Evolutionary conservation across 1,140 invertebrate species (phyloP), one percentile per base, ranked within the genome.

Genomic region (Drosophila tani): DNA sequence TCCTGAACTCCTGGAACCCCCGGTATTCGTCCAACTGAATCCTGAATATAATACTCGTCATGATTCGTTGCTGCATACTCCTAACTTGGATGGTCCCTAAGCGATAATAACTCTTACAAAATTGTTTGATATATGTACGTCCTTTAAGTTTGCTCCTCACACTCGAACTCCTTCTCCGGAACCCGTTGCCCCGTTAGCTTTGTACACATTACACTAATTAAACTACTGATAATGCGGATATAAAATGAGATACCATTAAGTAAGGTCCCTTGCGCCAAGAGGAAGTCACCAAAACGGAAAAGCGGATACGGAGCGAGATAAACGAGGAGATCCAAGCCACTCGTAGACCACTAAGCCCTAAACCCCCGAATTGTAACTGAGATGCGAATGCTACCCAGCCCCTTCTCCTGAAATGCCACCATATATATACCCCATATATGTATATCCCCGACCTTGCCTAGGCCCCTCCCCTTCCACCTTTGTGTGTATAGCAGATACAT

Each of bases 131-230:
- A 81, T 29, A 82, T 67, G 49, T 79, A 50, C 41, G 41, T 60
- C 56, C 56, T 53, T 55, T 63, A 56, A 74, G 47, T 50, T 64
- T 59, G 17, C 27, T 59, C 40, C 46, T 45, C 45, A 14, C 6
- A 7, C 38, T n/a, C 27, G 19, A 12, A 45, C 14, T 45, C 49
- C 49, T 57, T 53, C 73, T 59, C 50, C 63, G 57, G 43, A 82
- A n/a, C 35, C 53, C 35, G 8, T 56, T 40, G 5, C 8, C 70
- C 73, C 84, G 62, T 87, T 87, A 87, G 83, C 83, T 87, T 87
- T 87, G 71, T 87, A 87, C 73, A 82, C 63, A 76, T 56, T 66
- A 86, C 78, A 73, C 66, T 84, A 84, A 84, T 85, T 84, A 84
- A 80, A 53, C 15, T 63, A 76, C 60, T 77, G 46, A 68, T 77